Evolutionary conservation across 2,113 vertebrate genomes (phyloP).

Genomic region (Aphyosemion australe): DNA sequence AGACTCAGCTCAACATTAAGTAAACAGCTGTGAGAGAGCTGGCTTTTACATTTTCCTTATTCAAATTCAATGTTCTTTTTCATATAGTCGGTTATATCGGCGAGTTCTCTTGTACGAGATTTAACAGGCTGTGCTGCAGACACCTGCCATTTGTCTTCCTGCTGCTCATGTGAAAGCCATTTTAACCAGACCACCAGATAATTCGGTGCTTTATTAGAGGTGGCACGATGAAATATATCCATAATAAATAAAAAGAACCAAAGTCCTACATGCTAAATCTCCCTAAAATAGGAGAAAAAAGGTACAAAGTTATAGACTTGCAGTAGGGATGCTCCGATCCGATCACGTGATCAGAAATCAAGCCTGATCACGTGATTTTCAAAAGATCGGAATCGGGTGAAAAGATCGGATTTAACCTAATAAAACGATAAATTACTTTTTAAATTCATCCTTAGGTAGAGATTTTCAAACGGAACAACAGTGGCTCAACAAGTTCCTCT

Average conservation of each 20-base stretch:
- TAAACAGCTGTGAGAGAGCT: constrained; percentile 41
- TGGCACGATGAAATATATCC: constrained; percentile 56
- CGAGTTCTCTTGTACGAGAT: constrained; percentile 36
- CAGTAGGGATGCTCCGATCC: too few species aligned
- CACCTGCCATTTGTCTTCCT: constrained; percentile 62
- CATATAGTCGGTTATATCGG: constrained; percentile 33
- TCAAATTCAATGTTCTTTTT: constrained; percentile 45
- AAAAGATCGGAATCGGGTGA: too few species aligned
- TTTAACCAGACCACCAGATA: constrained; percentile 47
- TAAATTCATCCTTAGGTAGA: too few species aligned
- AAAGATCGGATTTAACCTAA: too few species aligned
- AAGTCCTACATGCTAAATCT: constrained; percentile 35
- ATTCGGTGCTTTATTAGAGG: constrained; percentile 68
- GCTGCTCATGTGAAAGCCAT: constrained; percentile 38
- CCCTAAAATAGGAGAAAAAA: constrained; percentile 5
- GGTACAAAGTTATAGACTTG: too few species aligned
- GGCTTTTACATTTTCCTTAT: constrained; percentile 38
- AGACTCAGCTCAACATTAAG: constrained; percentile 50
- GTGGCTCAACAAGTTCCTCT: too few species aligned
- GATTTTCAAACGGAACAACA: too few species aligned
- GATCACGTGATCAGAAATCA: too few species aligned
- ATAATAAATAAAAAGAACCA: constrained; percentile 42
- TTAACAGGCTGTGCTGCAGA: constrained; percentile 51
- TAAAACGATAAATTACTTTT: too few species aligned
- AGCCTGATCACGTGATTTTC: too few species aligned